Evolutionary conservation across 2,113 vertebrate genomes (phyloP).

Genomic region (Cebidichthys violaceus): DNA sequence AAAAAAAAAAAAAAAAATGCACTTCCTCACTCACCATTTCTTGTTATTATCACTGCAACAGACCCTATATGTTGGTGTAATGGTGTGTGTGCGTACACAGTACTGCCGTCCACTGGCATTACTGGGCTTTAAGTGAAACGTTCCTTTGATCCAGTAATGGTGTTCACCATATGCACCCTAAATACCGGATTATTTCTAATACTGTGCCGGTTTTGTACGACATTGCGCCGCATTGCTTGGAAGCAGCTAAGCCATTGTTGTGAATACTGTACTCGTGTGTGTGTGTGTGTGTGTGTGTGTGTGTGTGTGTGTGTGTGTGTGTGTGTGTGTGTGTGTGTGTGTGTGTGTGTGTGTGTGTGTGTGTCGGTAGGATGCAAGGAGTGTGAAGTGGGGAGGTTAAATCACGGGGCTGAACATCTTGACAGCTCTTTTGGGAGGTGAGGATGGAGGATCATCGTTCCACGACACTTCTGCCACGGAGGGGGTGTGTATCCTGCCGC

Average conservation of each 20-base stretch:
- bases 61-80: neutral
- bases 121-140: slow-evolving; percentile 42
- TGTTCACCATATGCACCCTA: slow-evolving; percentile 18
- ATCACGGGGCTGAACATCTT: slow-evolving; percentile 72
- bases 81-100: neutral
- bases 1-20: neutral
- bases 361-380: slow-evolving; percentile 35
- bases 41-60: neutral
- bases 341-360: slow-evolving; percentile 13
- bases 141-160: slow-evolving; percentile 50
- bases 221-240: slow-evolving; percentile 37
- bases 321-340: slow-evolving; percentile 9
- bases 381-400: slow-evolving; percentile 63
- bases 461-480: slow-evolving; percentile 66
- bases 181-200: slow-evolving; percentile 63
- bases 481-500: slow-evolving; percentile 47
- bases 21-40: slow-evolving; percentile 2
- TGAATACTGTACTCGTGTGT: neutral
- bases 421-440: slow-evolving; percentile 76
- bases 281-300: slow-evolving; percentile 8
- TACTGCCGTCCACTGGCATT: slow-evolving; percentile 31
- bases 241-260: slow-evolving; percentile 43
- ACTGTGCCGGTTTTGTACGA: slow-evolving; percentile 42
- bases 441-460: slow-evolving; percentile 72
- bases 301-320: slow-evolving; percentile 19